These are phyloP conservation scores for Drosophila ananassae DNA, from an alignment of 1,140 invertebrate genomes.

Conservation along the genomic window DNA sequence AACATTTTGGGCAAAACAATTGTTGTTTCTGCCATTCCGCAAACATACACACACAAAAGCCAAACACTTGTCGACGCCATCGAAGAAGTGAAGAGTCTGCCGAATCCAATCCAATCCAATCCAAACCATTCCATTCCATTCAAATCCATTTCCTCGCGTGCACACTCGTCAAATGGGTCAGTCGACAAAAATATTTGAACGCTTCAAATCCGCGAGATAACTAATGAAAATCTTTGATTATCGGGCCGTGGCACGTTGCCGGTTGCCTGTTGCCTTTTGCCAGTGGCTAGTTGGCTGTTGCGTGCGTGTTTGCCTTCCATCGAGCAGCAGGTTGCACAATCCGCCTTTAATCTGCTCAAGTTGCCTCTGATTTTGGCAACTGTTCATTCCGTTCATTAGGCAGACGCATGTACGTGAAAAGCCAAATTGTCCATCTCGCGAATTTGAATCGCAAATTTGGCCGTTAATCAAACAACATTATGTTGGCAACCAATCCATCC, in stretches of 20 bases:
- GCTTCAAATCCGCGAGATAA: conserved; percentile 51
- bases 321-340: conserved; percentile 60
- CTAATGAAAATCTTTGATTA: conserved; percentile 69
- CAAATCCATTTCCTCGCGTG: conserved; percentile 62
- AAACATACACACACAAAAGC: conserved; percentile 22
- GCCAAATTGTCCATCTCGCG: conserved; percentile 28
- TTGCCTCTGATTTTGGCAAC: conserved; percentile 29
- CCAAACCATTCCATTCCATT: conserved; percentile 1
- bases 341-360: conserved; percentile 56
- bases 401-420: conserved; percentile 37
- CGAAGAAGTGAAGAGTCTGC: conserved; percentile 60
- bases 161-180: conserved; percentile 75
- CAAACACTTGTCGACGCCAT: conserved; percentile 75
- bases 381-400: conserved; percentile 28
- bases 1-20: conserved; percentile 16
- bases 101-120: conserved; percentile 1
- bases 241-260: conserved; percentile 64
- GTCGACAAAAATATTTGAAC: conserved; percentile 34
- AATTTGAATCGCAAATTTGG: conserved; percentile 58
- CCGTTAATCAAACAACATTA: conserved; percentile 55
- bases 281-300: conserved; percentile 55
- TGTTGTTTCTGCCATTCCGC: conserved; percentile 10
- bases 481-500: conserved; percentile 33
- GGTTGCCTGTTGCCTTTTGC: not conserved
- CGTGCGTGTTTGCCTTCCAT: conserved; percentile 41